phyloP scores from a whole-genome alignment of 2,113 vertebrate species.

The Pavo muticus region DNA sequence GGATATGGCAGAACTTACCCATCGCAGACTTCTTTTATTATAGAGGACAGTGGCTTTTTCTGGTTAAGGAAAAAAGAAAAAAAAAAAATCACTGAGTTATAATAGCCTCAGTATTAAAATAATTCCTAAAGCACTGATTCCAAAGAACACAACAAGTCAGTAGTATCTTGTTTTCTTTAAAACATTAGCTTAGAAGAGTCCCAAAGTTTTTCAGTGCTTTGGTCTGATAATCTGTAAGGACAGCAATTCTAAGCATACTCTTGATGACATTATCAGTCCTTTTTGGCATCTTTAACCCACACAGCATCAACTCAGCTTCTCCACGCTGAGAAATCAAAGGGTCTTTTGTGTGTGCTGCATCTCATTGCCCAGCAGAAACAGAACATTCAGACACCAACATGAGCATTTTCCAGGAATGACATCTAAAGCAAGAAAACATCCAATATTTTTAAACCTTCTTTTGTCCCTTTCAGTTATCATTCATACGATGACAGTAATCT shows the following conservation, averaged over 20 bases:
- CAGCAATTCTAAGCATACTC: neutral
- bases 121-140: neutral
- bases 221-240: neutral
- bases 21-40: conserved; percentile 99
- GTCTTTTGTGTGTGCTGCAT: neutral
- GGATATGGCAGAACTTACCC: conserved; percentile 84
- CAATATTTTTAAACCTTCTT: neutral
- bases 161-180: neutral
- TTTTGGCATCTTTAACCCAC: neutral
- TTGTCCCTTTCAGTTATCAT: neutral
- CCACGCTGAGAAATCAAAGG: conserved; percentile 6
- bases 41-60: conserved; percentile 97
- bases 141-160: neutral
- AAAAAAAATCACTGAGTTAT: conserved; percentile 13
- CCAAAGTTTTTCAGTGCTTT: neutral
- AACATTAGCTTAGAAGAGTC: neutral
- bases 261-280: neutral
- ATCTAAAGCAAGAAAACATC: neutral
- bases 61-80: conserved; percentile 67
- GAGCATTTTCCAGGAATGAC: neutral
- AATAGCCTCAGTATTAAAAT: conserved; percentile 25
- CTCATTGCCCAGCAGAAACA: conserved; percentile 4
- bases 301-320: neutral
- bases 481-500: neutral
- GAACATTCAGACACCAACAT: neutral